Conservation (phyloP, 1,140 invertebrate species). For the Holotrichia oblita region DNA sequence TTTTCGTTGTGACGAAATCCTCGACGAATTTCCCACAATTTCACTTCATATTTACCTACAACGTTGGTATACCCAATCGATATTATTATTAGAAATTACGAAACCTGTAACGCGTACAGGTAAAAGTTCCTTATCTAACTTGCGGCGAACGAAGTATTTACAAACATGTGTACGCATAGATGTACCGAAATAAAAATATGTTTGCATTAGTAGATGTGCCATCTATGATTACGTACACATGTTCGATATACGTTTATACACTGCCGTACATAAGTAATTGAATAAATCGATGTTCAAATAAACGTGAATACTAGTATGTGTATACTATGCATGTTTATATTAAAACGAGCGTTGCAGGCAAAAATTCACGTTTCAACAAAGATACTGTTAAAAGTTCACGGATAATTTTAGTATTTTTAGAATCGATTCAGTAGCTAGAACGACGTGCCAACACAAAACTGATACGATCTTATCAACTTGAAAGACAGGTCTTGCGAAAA, state of each 20-base stretch:
- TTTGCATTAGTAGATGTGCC: too few relatives aligned
- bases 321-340: background rate
- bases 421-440: background rate
- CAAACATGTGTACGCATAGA: conserved; percentile 15
- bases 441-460: background rate
- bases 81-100: conserved; percentile 18
- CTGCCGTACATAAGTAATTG: too few relatives aligned
- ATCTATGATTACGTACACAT: too few relatives aligned
- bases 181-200: background rate
- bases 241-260: too few relatives aligned
- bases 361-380: conserved; percentile 8
- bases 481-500: background rate
- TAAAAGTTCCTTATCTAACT: conserved; percentile 2
- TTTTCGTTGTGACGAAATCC: background rate
- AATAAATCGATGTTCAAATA: background rate
- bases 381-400: conserved; percentile 6
- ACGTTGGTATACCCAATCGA: background rate
- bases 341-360: background rate
- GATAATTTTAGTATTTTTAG: conserved; percentile 17
- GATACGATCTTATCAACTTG: background rate
- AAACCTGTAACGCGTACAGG: conserved; percentile 5
- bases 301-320: background rate
- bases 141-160: background rate
- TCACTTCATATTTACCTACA: background rate
- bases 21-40: background rate